Evolutionary conservation across 2,888 invertebrate genomes (phyloP), one percentile per base, ranked within the genome.

Genomic region (Ectemnius continuus): DNA sequence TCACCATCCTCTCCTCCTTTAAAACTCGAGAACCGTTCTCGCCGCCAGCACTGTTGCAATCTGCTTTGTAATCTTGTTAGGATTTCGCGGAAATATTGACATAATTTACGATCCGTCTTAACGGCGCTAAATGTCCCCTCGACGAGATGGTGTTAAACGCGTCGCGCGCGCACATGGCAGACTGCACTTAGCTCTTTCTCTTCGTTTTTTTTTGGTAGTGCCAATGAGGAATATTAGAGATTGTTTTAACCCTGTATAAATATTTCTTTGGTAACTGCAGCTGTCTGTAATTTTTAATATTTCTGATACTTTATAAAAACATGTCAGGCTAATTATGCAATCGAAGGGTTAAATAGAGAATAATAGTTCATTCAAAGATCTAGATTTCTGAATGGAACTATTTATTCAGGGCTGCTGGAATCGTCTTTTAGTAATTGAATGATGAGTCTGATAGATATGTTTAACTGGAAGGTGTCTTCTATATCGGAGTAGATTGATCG

Each of bases 21-120:
- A 4, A 46, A 13, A 20, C 20, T 20, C 1, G 20, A n/a, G 45
- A 16, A 48, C 57, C 67, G 28, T 60, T 45, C 57, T 61, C 67
- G 65, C 48, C 64, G 60, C 63, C 59, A 67, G 76, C 75, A 81
- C 78, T 79, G 86, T 82, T 86, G 87, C 88, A 87, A 89, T 88
- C 89, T 87, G 86, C 84, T 88, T 90, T 88, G 88, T 91, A 90
- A 91, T 91, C 90, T 90, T 88, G 90, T 90, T 90, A 89, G 88
- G 87, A 90, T 89, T 90, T 91, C 90, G 90, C 88, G 89, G 90
- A 90, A 91, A 90, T 90, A 90, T 90, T 88, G 88, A 79, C 81
- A 86, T 90, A 89, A 91, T 91, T 90, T 91, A 91, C 88, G 90
- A 88, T 88, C 87, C 87, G 78, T 81, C 81, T 77, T 75, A 72